Evolutionary conservation across 1,140 invertebrate species (phyloP).

Genomic region (Drosophila parabipectinata): DNA sequence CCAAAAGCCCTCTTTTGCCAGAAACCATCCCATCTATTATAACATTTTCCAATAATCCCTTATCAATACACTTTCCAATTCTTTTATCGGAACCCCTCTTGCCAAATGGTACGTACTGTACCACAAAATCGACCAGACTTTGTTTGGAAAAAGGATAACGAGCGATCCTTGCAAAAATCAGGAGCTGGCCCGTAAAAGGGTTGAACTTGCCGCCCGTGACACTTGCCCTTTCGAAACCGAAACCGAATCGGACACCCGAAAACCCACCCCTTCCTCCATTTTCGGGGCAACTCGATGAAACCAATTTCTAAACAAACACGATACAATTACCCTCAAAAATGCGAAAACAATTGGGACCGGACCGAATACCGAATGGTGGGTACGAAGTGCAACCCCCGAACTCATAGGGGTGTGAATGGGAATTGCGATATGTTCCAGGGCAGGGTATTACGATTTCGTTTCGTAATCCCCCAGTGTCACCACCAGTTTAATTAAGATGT

Average conservation of each 20-base stretch:
- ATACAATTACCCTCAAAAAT: constrained; percentile 68
- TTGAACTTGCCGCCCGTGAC: background rate
- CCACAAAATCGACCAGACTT: background rate
- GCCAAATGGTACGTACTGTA: background rate
- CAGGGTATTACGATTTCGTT: too few species aligned
- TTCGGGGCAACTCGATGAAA: constrained; percentile 33
- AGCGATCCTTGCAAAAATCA: background rate
- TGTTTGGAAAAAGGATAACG: background rate
- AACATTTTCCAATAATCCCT: background rate
- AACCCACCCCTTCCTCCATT: constrained; percentile 45
- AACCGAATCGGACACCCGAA: background rate
- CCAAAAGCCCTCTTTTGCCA: too few species aligned
- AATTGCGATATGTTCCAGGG: background rate
- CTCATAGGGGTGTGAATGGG: constrained; percentile 28
- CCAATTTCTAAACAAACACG: constrained; percentile 46
- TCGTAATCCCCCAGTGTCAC: too few species aligned
- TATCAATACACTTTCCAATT: too few species aligned
- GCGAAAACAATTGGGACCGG: constrained; percentile 20
- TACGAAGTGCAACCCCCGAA: constrained; percentile 40
- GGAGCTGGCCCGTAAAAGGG: background rate
- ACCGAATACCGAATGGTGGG: background rate
- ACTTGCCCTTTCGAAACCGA: background rate
- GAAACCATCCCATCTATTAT: too few species aligned
- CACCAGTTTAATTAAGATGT: background rate
- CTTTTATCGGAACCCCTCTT: background rate